Evolutionary conservation across 1,140 invertebrate species (phyloP).

Genomic region (Papilio dardanus): DNA sequence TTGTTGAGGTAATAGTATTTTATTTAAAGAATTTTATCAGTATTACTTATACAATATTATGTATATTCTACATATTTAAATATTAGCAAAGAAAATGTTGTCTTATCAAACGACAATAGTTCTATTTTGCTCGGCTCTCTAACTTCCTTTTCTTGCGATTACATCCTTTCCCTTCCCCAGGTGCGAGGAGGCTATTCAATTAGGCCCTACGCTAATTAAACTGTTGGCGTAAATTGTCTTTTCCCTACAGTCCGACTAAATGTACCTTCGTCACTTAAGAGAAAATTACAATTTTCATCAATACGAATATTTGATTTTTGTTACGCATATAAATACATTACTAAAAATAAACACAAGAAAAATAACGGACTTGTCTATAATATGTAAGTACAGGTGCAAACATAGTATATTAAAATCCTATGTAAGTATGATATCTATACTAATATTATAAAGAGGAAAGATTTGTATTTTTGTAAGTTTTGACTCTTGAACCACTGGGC

Average conservation of each 20-base stretch:
- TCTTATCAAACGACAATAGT: constrained; percentile 5
- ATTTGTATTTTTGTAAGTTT: too few species aligned
- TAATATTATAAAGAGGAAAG: too few species aligned
- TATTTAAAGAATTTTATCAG: neutral
- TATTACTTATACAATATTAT: neutral
- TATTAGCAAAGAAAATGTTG: neutral
- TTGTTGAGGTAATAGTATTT: neutral
- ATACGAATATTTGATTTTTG: too few species aligned
- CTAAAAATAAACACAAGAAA: too few species aligned
- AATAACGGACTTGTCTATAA: too few species aligned
- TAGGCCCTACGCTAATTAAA: constrained; percentile 28
- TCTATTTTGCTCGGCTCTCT: neutral
- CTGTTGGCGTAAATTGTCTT: constrained; percentile 24
- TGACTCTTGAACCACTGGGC: too few species aligned
- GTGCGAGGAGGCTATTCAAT: constrained; percentile 26
- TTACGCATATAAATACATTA: too few species aligned
- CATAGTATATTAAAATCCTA: too few species aligned
- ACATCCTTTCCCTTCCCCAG: constrained; percentile 27
- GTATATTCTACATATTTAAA: neutral
- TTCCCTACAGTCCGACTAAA: constrained; percentile 4
- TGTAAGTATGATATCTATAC: too few species aligned
- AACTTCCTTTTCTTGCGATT: constrained; percentile 26
- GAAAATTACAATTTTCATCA: constrained; percentile 11
- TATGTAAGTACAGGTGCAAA: too few species aligned
- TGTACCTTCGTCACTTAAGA: neutral